Conservation (phyloP, 2,888 invertebrate genomes). For the Axea sp. region DNA sequence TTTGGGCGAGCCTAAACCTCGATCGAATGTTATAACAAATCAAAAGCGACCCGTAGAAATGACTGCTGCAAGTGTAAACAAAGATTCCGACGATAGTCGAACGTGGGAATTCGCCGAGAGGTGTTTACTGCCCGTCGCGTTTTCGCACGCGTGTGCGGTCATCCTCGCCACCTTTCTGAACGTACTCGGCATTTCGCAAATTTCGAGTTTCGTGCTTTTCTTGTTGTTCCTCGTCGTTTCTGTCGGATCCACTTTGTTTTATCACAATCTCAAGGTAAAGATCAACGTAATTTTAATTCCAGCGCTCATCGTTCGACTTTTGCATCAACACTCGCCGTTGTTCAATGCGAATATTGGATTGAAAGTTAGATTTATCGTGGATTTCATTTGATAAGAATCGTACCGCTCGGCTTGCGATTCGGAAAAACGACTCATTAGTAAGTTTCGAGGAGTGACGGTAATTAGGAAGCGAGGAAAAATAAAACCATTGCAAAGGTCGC, state of each 20-base stretch:
- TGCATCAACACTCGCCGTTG: no score
- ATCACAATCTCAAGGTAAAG: constrained; percentile 90
- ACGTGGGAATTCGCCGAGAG: constrained; percentile 85
- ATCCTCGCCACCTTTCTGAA: constrained; percentile 87
- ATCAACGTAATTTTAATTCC: neutral
- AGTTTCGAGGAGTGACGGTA: no score
- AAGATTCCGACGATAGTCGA: constrained; percentile 76
- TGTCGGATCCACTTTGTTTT: constrained; percentile 88
- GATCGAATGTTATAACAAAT: constrained; percentile 67
- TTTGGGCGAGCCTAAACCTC: constrained; percentile 64
- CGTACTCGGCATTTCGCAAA: constrained; percentile 86
- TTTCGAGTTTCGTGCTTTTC: constrained; percentile 89
- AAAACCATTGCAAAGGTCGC: no score
- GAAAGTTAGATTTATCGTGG: no score
- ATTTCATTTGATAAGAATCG: no score
- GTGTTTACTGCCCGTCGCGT: constrained; percentile 87
- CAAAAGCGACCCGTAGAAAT: constrained; percentile 62
- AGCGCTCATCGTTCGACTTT: no score
- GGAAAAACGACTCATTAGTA: no score
- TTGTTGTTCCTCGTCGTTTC: constrained; percentile 86
- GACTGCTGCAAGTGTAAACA: constrained; percentile 70
- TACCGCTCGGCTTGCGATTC: no score
- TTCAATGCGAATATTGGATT: no score
- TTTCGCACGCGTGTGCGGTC: constrained; percentile 90
- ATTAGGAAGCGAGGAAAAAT: no score